Evolutionary conservation across 1,140 invertebrate genomes (phyloP).

Genomic region (Euwallacea similis): DNA sequence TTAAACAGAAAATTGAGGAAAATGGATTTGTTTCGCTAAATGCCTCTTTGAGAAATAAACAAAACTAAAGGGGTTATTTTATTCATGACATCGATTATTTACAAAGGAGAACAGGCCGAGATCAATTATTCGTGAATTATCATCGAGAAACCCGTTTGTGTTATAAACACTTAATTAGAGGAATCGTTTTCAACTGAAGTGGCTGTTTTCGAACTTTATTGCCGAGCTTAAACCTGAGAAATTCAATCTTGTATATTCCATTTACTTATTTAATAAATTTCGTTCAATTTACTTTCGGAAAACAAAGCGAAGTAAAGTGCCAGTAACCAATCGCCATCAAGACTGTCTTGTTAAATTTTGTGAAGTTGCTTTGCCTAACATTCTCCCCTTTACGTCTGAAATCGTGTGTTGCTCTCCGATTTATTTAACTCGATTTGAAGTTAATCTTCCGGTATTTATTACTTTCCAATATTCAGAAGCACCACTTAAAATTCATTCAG

Average conservation of each 20-base stretch:
- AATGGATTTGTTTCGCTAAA: background rate
- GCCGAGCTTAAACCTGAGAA: background rate
- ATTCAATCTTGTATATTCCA: background rate
- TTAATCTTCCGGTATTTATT: slow-evolving; percentile 22
- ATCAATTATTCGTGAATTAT: too few relatives aligned
- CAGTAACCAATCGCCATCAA: slow-evolving; percentile 3
- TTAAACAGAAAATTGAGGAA: background rate
- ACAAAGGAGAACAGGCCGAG: background rate
- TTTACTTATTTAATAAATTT: background rate
- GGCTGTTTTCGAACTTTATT: too few relatives aligned
- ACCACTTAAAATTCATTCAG: slow-evolving; percentile 15
- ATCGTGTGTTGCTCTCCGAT: slow-evolving; percentile 9
- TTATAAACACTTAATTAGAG: too few relatives aligned
- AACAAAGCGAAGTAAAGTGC: background rate
- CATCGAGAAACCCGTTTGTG: too few relatives aligned
- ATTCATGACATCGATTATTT: slow-evolving; percentile 4
- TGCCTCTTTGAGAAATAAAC: background rate
- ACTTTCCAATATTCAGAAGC: slow-evolving; percentile 15
- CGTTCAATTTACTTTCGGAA: background rate
- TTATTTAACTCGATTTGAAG: slow-evolving; percentile 22
- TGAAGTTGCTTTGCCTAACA: background rate
- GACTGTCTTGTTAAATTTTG: slow-evolving; percentile 10
- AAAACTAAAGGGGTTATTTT: background rate
- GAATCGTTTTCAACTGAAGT: too few relatives aligned
- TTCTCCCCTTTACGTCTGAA: slow-evolving; percentile 3